These are phyloP conservation scores for Pantala flavescens DNA, from an alignment of 1,140 invertebrate species.

Conservation along the genomic window DNA sequence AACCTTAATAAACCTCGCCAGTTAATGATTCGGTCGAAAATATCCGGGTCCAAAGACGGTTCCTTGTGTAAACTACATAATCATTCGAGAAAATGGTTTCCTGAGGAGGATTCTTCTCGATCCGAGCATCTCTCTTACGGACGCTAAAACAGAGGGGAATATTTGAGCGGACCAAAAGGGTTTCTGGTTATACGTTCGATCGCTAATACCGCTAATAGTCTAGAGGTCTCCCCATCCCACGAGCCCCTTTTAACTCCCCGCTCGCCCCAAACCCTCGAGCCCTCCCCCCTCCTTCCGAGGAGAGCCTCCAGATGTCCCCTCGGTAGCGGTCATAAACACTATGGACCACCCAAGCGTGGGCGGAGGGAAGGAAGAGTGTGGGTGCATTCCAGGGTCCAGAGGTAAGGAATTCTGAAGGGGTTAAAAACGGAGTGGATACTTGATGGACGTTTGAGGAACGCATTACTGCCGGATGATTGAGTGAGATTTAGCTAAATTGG, in stretches of 20 bases:
- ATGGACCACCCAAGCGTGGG: neutral
- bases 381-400: neutral
- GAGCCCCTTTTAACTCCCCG: neutral
- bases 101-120: constrained; percentile 3
- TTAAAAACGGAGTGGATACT: neutral
- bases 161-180: neutral
- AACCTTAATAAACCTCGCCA: too few relatives aligned
- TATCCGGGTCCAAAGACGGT: neutral
- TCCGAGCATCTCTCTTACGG: neutral
- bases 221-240: neutral
- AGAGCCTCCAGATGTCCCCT: neutral
- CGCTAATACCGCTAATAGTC: neutral
- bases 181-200: constrained; percentile 1
- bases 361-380: neutral
- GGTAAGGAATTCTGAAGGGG: neutral
- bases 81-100: neutral
- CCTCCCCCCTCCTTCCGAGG: neutral
- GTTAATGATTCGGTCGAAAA: neutral
- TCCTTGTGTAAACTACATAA: neutral
- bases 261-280: neutral
- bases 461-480: too few relatives aligned
- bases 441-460: too few relatives aligned
- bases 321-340: constrained; percentile 4
- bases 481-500: too few relatives aligned
- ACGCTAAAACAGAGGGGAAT: neutral